Evolutionary conservation across 1,140 invertebrate genomes (phyloP).

Genomic region (Hormaphis cornu): DNA sequence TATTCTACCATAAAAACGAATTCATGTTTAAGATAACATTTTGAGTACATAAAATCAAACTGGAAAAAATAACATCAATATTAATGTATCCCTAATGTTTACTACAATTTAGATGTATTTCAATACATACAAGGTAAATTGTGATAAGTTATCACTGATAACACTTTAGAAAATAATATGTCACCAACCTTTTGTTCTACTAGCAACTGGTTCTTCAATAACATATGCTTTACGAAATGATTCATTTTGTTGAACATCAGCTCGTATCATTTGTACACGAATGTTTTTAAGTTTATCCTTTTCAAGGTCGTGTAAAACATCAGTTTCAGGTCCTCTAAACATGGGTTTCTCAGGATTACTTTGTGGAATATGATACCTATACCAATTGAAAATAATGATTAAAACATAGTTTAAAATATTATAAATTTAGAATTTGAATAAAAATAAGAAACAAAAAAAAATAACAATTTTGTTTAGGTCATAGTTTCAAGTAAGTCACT

Average conservation of each 20-base stretch:
- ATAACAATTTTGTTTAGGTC: too few species aligned
- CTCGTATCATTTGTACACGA: constrained; percentile 22
- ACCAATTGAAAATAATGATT: background rate
- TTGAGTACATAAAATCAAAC: too few species aligned
- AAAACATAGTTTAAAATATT: too few species aligned
- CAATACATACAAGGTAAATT: too few species aligned
- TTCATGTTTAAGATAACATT: too few species aligned
- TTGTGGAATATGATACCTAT: constrained; percentile 7
- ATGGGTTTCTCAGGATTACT: constrained; percentile 12
- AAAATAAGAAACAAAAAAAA: background rate
- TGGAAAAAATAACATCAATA: too few species aligned
- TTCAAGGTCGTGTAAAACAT: constrained; percentile 9
- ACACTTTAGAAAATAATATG: background rate
- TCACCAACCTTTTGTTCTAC: constrained; percentile 15
- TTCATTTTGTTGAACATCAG: constrained; percentile 15
- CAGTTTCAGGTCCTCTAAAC: constrained; percentile 28
- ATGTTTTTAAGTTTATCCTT: constrained; percentile 26
- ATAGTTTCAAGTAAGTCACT: too few species aligned
- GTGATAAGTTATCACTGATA: background rate
- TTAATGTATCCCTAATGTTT: too few species aligned
- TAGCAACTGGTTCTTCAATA: background rate
- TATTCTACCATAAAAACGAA: too few species aligned
- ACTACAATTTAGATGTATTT: too few species aligned
- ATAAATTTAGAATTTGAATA: too few species aligned
- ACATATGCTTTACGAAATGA: constrained; percentile 15